A percentile compares a stretch with the other conserved stretches of the same genome.
Evolutionary conservation across 2,113 vertebrate genomes (phyloP).

Genomic region (Tringa solitaria): DNA sequence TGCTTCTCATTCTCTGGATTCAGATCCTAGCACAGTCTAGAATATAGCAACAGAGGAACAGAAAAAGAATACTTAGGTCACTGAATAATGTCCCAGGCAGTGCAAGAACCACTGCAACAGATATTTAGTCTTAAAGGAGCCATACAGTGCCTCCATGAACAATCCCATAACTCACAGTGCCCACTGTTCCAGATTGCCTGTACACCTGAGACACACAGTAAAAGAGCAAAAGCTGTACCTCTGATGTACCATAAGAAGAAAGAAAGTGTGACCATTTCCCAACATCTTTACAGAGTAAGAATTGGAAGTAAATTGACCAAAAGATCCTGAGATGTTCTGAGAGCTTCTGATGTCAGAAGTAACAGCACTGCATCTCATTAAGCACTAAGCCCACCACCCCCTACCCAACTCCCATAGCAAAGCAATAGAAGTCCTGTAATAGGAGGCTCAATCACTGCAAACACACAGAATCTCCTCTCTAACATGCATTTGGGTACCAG

Average conservation of each 20-base stretch:
- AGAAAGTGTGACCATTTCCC: not conserved
- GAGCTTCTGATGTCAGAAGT: not conserved
- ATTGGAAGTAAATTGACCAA: not conserved
- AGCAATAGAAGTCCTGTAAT: not conserved
- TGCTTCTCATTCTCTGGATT: not conserved
- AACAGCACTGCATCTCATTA: not conserved
- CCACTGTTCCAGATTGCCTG: not conserved
- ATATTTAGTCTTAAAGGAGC: not conserved
- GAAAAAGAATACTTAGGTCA: not conserved
- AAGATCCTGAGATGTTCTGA: not conserved
- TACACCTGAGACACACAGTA: not conserved
- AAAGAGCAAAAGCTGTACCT: not conserved
- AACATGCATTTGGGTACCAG: not conserved
- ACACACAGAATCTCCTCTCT: not conserved
- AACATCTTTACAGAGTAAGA: not conserved
- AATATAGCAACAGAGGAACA: not conserved
- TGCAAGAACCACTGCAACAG: not conserved
- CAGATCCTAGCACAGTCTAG: not conserved
- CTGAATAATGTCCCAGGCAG: not conserved
- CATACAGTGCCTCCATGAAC: not conserved
- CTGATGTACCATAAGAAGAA: not conserved
- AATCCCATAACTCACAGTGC: not conserved
- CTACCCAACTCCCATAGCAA: not conserved
- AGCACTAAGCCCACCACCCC: not conserved
- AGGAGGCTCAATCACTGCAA: not conserved